Conservation (phyloP, 2,113 vertebrate genomes). For the Sorex fumeus region DNA sequence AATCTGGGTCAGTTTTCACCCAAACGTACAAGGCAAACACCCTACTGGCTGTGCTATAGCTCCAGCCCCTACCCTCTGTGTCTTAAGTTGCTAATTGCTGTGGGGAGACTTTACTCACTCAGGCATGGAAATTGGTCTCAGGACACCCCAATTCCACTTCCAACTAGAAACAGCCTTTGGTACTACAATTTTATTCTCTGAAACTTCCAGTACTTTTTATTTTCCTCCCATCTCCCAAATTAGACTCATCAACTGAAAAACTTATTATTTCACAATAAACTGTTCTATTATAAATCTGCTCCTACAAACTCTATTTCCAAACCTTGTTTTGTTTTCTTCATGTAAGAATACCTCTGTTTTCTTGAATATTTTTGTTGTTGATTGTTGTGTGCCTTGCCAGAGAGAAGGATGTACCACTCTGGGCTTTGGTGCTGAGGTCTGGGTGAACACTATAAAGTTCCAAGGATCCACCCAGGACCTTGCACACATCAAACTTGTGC, state of each 20-base stretch:
- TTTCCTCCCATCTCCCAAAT: not conserved
- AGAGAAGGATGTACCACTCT: too few relatives aligned
- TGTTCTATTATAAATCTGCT: conserved; percentile 42
- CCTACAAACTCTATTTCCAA: not conserved
- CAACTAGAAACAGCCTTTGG: not conserved
- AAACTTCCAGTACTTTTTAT: not conserved
- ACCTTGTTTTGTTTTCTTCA: not conserved
- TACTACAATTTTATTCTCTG: not conserved
- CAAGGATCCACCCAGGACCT: too few relatives aligned
- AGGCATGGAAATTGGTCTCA: not conserved
- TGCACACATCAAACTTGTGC: too few relatives aligned
- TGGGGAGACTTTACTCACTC: not conserved
- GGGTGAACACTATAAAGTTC: too few relatives aligned
- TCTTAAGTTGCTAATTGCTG: not conserved
- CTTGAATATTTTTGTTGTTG: not conserved
- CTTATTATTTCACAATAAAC: conserved; percentile 24
- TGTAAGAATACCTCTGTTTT: not conserved
- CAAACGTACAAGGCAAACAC: too few relatives aligned
- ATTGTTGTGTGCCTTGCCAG: too few relatives aligned
- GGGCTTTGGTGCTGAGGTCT: too few relatives aligned
- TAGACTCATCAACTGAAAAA: not conserved
- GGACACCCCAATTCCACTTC: not conserved
- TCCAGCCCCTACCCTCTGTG: not conserved
- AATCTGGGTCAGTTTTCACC: too few relatives aligned
- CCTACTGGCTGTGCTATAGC: too few relatives aligned